Percentiles rank a stretch among this genome's conserved stretches.
These are phyloP conservation scores for Drosophila aldrichi DNA, from an alignment of 2,888 invertebrate species.

Conservation along the genomic window DNA sequence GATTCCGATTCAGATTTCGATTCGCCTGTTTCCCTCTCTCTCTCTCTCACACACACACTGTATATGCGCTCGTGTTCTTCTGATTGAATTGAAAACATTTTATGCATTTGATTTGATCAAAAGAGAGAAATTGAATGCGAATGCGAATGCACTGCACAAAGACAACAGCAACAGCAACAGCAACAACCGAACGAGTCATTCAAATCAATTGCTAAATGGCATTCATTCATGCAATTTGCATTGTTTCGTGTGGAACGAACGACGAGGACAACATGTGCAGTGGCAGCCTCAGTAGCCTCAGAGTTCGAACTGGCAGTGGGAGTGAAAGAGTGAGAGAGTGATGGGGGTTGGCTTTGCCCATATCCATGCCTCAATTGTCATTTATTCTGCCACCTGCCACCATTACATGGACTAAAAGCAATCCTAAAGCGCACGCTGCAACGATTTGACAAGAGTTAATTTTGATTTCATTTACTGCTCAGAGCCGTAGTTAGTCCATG, in stretches of 20 bases:
- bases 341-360: neutral
- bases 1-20: conserved; percentile 47
- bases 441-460: conserved; percentile 44
- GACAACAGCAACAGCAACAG: conserved; percentile 25
- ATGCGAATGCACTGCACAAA: conserved; percentile 37
- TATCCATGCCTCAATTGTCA: neutral
- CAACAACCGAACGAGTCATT: conserved; percentile 41
- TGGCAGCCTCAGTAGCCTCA: conserved; percentile 2
- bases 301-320: neutral
- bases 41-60: neutral
- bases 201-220: conserved; percentile 72
- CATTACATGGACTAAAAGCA: conserved; percentile 24
- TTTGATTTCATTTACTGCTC: conserved; percentile 41
- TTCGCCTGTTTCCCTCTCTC: conserved; percentile 6
- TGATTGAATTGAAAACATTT: conserved; percentile 77
- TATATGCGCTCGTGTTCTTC: conserved; percentile 26
- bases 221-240: conserved; percentile 81
- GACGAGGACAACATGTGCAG: conserved; percentile 50
- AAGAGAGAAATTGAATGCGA: conserved; percentile 67
- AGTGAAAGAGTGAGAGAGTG: neutral
- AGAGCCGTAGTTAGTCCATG: conserved; percentile 10
- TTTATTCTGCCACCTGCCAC: conserved; percentile 26
- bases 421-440: conserved; percentile 21
- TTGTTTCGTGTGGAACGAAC: conserved; percentile 57
- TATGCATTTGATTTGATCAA: conserved; percentile 80